Evolutionary conservation across 2,797 vertebrate species (phyloP).

Genomic region (Ptychobarbus kaznakovi): DNA sequence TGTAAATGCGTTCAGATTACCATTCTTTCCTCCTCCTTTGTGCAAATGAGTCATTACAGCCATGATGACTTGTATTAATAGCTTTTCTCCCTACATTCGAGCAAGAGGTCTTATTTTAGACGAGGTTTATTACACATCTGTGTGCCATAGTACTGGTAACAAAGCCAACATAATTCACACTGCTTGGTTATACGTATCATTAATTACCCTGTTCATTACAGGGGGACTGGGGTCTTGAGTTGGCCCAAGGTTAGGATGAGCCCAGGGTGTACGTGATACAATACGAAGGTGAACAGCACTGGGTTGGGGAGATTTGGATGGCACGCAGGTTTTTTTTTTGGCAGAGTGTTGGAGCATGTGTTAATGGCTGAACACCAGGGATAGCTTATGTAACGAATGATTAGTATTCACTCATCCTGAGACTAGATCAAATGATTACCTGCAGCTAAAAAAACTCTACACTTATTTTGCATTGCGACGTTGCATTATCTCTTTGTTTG

Average conservation of each 20-base stretch:
- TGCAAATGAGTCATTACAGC: conserved; percentile 45
- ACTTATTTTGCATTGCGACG: not conserved
- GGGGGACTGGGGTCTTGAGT: conserved; percentile 33
- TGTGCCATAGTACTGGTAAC: conserved; percentile 51
- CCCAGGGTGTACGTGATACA: conserved; percentile 55
- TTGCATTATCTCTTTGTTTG: not conserved
- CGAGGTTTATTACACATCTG: conserved; percentile 50
- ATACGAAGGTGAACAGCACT: conserved; percentile 51
- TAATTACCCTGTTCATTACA: conserved; percentile 56
- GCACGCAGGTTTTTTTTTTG: conserved; percentile 44
- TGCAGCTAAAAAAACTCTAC: not conserved
- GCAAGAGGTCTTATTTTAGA: conserved; percentile 52
- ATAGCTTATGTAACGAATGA: conserved; percentile 32
- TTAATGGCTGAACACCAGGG: conserved; percentile 35
- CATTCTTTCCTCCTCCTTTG: conserved; percentile 2
- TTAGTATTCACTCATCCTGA: conserved; percentile 9
- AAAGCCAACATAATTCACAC: conserved; percentile 55
- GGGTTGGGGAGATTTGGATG: conserved; percentile 38
- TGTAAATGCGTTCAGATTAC: conserved; percentile 18
- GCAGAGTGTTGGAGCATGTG: conserved; percentile 27
- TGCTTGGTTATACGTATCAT: conserved; percentile 48
- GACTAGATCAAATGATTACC: not conserved
- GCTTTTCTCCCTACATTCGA: conserved; percentile 33
- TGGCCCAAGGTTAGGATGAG: conserved; percentile 54
- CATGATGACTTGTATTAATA: conserved; percentile 47